A percentile compares a stretch with the other conserved stretches of the same genome.
These are phyloP conservation scores for Catharus bicknelli DNA, from an alignment of 2,113 vertebrate species.

Conservation along the genomic window DNA sequence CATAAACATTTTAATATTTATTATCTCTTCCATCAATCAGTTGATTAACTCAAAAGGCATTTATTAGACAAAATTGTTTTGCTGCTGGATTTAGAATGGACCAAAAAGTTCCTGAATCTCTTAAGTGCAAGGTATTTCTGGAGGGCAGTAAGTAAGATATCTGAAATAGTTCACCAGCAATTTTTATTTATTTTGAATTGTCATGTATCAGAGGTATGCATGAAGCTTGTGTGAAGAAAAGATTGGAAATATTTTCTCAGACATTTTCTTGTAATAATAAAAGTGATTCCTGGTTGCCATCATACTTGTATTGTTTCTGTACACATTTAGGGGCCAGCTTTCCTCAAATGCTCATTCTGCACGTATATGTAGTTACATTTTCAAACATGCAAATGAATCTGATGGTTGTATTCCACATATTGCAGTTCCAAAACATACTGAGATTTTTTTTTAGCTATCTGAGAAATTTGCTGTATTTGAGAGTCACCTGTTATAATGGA, in stretches of 20 bases:
- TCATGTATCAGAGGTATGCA: neutral
- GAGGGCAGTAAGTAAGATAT: neutral
- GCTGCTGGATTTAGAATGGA: neutral
- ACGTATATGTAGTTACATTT: neutral
- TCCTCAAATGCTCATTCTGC: neutral
- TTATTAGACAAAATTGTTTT: neutral
- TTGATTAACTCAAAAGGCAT: neutral
- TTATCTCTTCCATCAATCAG: neutral
- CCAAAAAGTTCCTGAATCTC: neutral
- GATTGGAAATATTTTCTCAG: neutral
- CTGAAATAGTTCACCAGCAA: neutral
- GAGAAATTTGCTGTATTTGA: neutral
- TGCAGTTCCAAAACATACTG: neutral
- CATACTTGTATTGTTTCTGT: neutral
- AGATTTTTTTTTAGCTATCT: neutral
- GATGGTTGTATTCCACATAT: neutral
- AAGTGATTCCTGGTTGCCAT: neutral
- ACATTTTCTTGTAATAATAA: neutral
- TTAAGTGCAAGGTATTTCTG: neutral
- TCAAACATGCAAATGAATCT: neutral
- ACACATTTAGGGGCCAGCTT: neutral
- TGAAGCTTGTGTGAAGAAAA: neutral
- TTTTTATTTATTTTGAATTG: neutral
- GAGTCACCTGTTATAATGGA: neutral
- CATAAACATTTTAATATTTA: neutral